phyloP scores from a whole-genome alignment of 2,113 vertebrate genomes.

The Nematolebias whitei region DNA sequence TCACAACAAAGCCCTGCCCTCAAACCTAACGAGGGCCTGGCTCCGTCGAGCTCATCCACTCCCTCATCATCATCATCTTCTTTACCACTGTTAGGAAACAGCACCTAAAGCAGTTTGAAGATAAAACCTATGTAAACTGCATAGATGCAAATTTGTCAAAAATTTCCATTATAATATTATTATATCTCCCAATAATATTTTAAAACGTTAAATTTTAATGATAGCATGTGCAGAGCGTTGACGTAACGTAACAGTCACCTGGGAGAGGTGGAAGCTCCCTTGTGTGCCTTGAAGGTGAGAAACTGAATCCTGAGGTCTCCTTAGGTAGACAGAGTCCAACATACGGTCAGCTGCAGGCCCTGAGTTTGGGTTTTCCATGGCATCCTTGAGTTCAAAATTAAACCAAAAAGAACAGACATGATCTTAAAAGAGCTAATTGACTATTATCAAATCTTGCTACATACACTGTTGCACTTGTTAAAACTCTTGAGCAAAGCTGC shows the following conservation, averaged over 20 bases:
- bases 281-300: conserved; percentile 62
- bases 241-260: conserved; percentile 20
- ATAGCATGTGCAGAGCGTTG: background rate
- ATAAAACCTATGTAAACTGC: background rate
- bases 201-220: background rate
- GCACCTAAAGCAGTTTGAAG: conserved; percentile 20
- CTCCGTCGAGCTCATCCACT: conserved; percentile 53
- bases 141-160: too few species aligned
- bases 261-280: conserved; percentile 65
- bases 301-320: conserved; percentile 47
- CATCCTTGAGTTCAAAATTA: conserved; percentile 60
- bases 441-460: background rate
- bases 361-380: conserved; percentile 57
- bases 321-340: conserved; percentile 72
- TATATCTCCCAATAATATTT: too few species aligned
- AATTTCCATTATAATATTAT: too few species aligned
- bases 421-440: background rate
- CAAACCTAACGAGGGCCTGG: conserved; percentile 40
- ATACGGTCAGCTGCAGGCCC: conserved; percentile 24
- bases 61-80: conserved; percentile 28
- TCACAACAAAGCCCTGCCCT: conserved; percentile 63
- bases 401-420: background rate
- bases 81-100: conserved; percentile 39
- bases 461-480: too few species aligned
- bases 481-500: too few species aligned